Conservation (phyloP, 2,113 vertebrate species). For the Pseudopodoces humilis region DNA sequence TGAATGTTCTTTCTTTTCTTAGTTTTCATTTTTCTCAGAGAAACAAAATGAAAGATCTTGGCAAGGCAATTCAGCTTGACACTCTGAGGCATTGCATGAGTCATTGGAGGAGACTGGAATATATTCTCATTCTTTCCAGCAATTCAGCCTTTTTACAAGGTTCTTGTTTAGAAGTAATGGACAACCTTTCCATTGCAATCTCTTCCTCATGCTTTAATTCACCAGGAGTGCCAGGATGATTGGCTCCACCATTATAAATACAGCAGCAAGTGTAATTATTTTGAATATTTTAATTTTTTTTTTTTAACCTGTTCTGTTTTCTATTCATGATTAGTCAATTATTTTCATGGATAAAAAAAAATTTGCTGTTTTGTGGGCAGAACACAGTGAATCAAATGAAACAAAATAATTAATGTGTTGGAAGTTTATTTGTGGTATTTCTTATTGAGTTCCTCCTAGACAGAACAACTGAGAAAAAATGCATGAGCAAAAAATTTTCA, state of each 20-base stretch:
- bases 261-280: not conserved
- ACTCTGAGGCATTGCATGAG: not conserved
- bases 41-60: conserved; percentile 49
- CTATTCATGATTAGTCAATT: not conserved
- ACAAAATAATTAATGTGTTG: not conserved
- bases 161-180: not conserved
- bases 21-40: conserved; percentile 53
- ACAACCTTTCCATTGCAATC: not conserved
- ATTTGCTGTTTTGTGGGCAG: fast-evolving
- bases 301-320: not conserved
- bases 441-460: not conserved
- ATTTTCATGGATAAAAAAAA: not conserved
- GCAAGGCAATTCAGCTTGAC: conserved; percentile 32
- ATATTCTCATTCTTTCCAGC: not conserved
- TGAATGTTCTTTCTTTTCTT: not conserved
- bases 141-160: conserved; percentile 14
- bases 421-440: not conserved
- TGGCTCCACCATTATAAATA: not conserved
- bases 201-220: not conserved
- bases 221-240: not conserved
- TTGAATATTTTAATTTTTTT: not conserved
- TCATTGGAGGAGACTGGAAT: conserved; percentile 7
- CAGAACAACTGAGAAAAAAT: not conserved
- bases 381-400: not conserved
- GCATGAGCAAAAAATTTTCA: not conserved